These are phyloP conservation scores for Martes martes DNA, from an alignment of 2,113 vertebrate genomes.

Conservation along the genomic window DNA sequence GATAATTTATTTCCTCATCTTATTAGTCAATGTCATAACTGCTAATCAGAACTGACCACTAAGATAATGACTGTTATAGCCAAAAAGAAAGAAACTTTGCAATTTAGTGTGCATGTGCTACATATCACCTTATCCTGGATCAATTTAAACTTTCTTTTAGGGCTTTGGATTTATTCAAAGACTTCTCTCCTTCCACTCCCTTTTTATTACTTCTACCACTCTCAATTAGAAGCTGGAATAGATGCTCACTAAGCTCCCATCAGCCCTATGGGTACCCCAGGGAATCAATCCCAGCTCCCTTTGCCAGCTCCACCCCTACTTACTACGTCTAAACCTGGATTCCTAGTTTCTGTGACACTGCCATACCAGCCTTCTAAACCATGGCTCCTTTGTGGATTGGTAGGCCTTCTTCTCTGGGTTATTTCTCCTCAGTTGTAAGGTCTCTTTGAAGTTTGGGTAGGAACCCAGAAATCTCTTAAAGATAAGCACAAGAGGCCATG, in stretches of 20 bases:
- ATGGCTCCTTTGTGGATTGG: not conserved
- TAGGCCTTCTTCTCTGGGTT: not conserved
- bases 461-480: not conserved
- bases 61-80: not conserved
- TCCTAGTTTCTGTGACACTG: not conserved
- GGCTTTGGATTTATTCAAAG: not conserved
- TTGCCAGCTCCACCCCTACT: not conserved
- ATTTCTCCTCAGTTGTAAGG: not conserved
- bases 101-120: not conserved
- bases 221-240: not conserved
- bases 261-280: not conserved
- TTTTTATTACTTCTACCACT: not conserved
- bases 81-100: not conserved
- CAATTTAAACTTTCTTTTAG: conserved; percentile 25
- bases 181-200: not conserved
- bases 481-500: not conserved
- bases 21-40: not conserved
- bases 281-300: not conserved
- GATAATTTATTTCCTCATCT: conserved; percentile 18
- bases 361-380: not conserved
- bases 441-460: not conserved
- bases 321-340: not conserved
- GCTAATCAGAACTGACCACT: not conserved
- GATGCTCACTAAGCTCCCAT: not conserved
- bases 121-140: not conserved